phyloP scores from a whole-genome alignment of 2,888 invertebrate species.

The Hyposoter didymator region DNA sequence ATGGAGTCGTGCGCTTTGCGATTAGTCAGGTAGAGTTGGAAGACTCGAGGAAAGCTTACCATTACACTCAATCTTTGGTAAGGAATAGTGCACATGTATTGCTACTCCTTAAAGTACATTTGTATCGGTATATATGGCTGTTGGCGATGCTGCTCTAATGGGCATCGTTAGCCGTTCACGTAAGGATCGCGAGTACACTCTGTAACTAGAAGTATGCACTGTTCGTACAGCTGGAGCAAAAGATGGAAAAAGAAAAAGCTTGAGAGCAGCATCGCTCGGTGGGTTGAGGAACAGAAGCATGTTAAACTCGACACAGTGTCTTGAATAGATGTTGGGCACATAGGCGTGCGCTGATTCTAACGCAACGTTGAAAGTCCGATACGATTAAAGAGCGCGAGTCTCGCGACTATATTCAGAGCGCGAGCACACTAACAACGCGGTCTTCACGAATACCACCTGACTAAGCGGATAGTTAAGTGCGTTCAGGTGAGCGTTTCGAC shows the following conservation, averaged over 20 bases:
- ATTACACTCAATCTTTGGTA: slow-evolving; percentile 41
- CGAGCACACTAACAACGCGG: slow-evolving; percentile 7
- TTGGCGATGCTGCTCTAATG: slow-evolving; percentile 79
- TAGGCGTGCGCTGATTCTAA: slow-evolving; percentile 52
- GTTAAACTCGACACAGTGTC: slow-evolving; percentile 34
- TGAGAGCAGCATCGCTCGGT: slow-evolving; percentile 4
- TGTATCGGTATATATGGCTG: slow-evolving; percentile 55
- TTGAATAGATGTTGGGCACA: slow-evolving; percentile 32
- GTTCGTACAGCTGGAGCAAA: slow-evolving; percentile 10
- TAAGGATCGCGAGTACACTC: slow-evolving; percentile 53
- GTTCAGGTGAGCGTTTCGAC: slow-evolving; percentile 60
- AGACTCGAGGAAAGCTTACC: slow-evolving; percentile 41
- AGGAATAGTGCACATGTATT: slow-evolving; percentile 29
- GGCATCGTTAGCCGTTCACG: slow-evolving; percentile 80
- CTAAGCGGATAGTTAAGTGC: slow-evolving; percentile 53
- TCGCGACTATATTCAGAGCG: not conserved
- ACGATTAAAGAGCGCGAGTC: slow-evolving; percentile 19
- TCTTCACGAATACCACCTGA: slow-evolving; percentile 13
- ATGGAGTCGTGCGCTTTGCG: slow-evolving; percentile 81
- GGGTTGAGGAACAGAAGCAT: slow-evolving; percentile 56
- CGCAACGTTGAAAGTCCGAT: slow-evolving; percentile 51
- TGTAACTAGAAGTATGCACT: slow-evolving; percentile 35
- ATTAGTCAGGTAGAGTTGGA: slow-evolving; percentile 80
- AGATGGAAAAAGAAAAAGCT: slow-evolving; percentile 4
- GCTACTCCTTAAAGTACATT: slow-evolving; percentile 12